These are phyloP conservation scores for Orchestia grillus DNA, from an alignment of 1,140 invertebrate genomes.

Conservation along the genomic window DNA sequence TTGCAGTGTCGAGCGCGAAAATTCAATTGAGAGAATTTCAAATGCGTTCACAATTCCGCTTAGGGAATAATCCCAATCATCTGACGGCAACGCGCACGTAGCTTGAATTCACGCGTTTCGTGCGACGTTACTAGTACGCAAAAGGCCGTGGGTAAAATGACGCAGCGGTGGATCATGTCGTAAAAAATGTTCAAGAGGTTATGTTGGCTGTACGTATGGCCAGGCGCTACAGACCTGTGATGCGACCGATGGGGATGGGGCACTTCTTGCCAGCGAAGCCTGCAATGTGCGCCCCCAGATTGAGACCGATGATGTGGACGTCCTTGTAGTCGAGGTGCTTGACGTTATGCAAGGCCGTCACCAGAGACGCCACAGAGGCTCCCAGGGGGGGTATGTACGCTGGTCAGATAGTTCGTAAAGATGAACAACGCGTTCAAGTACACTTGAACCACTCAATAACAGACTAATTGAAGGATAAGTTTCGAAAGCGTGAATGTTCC, in stretches of 20 bases:
- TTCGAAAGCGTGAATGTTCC: no score
- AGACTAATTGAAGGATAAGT: no score
- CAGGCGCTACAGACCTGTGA: constrained; percentile 78
- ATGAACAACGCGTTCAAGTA: no score
- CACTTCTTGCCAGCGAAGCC: constrained; percentile 91
- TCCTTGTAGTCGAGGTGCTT: background rate
- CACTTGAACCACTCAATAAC: no score
- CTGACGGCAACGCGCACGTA: background rate
- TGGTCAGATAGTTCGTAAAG: background rate
- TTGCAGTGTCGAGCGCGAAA: no score
- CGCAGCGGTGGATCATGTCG: no score
- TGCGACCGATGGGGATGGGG: constrained; percentile 80
- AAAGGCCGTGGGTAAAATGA: no score
- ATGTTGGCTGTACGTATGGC: background rate
- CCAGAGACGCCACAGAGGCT: background rate
- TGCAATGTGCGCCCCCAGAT: constrained; percentile 89
- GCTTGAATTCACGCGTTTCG: background rate
- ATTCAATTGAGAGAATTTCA: no score
- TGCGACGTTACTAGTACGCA: no score
- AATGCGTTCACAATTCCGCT: no score
- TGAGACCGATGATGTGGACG: constrained; percentile 11
- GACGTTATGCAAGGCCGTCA: background rate
- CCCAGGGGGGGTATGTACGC: background rate
- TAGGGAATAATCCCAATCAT: no score
- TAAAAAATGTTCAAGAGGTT: no score